Evolutionary conservation across 2,888 invertebrate genomes (phyloP), one percentile per base, ranked within the genome.

Genomic region (Drosophila anceps): DNA sequence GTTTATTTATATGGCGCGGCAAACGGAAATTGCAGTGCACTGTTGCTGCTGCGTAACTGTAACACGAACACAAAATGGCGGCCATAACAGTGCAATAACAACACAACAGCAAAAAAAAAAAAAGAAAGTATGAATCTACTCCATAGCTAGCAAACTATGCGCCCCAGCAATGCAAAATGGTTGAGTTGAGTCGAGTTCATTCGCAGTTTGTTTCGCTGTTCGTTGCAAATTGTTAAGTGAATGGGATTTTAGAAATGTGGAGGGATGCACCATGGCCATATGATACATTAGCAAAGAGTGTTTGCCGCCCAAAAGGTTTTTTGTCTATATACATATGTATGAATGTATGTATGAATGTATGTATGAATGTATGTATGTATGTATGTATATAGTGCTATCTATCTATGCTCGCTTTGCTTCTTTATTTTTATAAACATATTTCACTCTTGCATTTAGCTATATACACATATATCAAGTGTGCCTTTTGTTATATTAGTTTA

Each of bases 11-110:
- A 80, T 88, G 85, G 82, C 79, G 74, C 73, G 53, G 66, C 73
- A 71, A 83, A 69, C 85, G 86, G 90, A 85, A 90, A 85, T 90
- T 85, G 90, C 86, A 88, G 78, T 78, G 76, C 73, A 68, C 50
- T 82, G 78, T 68, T 64, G 71, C 54, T 24, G 31, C 68, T 68
- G 58, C 65, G 65, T 78, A 85, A 73, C 75, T 70, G 77, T 71
- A 82, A 73, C 67, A 65, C 75, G 69, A 75, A 85, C 71, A 81
- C 81, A 89, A 85, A 85, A 90, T 87, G 88, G 84, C 82, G 73
- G 69, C 80, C 82, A 84, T 89, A 89, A 88, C 89, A 79, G 82
- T 87, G 76, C 87, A 88, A 69, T 31, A 58, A 54, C 64, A 59
- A 31, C n/a, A 33, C 58, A 10, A 20, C 35, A 9, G 44, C 15